Conservation (phyloP, 2,797 vertebrate species). For the Sebastes miniatus region DNA sequence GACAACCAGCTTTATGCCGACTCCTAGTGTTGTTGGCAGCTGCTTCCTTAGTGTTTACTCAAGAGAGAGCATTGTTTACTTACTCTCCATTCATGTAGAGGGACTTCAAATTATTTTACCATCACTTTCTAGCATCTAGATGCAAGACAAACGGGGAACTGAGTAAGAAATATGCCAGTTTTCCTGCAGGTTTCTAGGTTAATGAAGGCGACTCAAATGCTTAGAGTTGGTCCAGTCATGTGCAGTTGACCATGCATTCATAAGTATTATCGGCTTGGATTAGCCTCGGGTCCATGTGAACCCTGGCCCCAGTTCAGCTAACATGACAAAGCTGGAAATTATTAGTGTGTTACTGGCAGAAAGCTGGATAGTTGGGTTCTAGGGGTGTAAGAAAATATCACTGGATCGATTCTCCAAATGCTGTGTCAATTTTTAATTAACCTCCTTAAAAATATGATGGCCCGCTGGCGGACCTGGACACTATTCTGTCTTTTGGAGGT, state of each 20-base stretch:
- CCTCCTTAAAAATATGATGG: too few species aligned
- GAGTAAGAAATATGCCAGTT: not conserved
- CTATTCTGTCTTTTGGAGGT: too few species aligned
- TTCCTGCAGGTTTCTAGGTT: not conserved
- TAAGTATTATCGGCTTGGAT: not conserved
- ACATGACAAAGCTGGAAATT: not conserved
- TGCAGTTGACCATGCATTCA: not conserved
- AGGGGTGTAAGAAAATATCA: too few species aligned
- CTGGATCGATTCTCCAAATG: too few species aligned
- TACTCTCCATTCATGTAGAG: slow-evolving; percentile 21
- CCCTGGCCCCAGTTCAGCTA: not conserved
- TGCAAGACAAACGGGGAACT: not conserved
- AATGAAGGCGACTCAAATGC: not conserved
- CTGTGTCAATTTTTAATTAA: too few species aligned
- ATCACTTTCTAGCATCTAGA: not conserved
- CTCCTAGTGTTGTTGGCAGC: slow-evolving; percentile 57
- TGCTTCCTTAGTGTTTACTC: slow-evolving; percentile 48
- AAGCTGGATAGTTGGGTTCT: not conserved
- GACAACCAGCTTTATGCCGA: slow-evolving; percentile 60
- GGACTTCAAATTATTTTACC: not conserved
- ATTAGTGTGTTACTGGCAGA: not conserved
- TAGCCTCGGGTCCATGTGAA: not conserved
- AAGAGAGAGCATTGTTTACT: slow-evolving; percentile 40
- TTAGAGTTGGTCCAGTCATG: not conserved
- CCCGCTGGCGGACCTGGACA: accelerated